These are phyloP conservation scores for Microplitis demolitor DNA, from an alignment of 1,140 invertebrate genomes.

Conservation along the genomic window DNA sequence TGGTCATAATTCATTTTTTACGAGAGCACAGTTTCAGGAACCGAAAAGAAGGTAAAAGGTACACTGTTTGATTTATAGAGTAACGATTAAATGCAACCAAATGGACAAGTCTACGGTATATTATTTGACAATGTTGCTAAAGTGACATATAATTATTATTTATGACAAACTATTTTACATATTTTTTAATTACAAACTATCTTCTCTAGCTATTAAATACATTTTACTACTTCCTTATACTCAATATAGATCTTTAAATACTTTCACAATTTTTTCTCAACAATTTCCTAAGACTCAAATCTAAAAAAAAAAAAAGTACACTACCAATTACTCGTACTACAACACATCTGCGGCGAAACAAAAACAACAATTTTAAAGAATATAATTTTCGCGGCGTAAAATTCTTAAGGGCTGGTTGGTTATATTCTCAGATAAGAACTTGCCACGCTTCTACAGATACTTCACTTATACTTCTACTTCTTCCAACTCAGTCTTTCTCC, in stretches of 20 bases:
- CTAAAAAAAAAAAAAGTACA: neutral
- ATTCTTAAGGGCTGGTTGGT: conserved; percentile 10
- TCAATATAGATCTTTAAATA: neutral
- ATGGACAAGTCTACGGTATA: conserved; percentile 21
- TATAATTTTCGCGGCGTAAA: conserved; percentile 56
- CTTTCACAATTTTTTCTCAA: neutral
- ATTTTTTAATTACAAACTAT: neutral
- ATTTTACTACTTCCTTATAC: neutral
- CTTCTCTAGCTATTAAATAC: neutral
- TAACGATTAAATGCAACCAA: conserved; percentile 35
- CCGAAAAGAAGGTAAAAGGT: conserved; percentile 29
- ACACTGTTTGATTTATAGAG: conserved; percentile 31
- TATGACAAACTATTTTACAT: too few species aligned
- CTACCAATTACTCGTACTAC: neutral
- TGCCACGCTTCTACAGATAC: conserved; percentile 24
- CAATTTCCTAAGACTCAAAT: too few species aligned
- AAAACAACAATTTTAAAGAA: conserved; percentile 55
- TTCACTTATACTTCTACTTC: conserved; percentile 24
- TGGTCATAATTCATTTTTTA: conserved; percentile 38
- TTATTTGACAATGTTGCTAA: conserved; percentile 28
- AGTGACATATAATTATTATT: neutral
- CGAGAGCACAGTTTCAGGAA: conserved; percentile 29
- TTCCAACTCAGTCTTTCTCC: neutral
- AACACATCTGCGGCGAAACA: neutral
- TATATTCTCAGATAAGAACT: conserved; percentile 54